A percentile compares a stretch with the other conserved stretches of the same genome.
phyloP scores from a whole-genome alignment of 2,113 vertebrate species.

The Sula dactylatra region DNA sequence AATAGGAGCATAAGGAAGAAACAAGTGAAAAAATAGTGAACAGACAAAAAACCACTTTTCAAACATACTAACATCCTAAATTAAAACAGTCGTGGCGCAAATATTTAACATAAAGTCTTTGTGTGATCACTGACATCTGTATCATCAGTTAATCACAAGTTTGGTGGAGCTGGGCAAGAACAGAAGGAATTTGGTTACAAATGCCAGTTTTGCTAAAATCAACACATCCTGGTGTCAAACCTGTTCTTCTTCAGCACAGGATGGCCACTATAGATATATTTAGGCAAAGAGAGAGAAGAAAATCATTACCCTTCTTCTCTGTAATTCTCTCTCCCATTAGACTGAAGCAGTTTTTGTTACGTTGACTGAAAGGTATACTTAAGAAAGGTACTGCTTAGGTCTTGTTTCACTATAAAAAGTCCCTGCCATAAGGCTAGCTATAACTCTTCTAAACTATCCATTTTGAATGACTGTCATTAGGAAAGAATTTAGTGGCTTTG shows the following conservation, averaged over 20 bases:
- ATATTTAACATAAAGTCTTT: background rate
- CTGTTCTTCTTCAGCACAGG: background rate
- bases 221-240: background rate
- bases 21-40: background rate
- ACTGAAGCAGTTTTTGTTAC: background rate
- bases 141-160: background rate
- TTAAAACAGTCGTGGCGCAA: background rate
- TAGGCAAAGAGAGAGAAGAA: background rate
- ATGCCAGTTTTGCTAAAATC: background rate
- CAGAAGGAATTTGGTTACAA: background rate
- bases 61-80: background rate
- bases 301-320: background rate
- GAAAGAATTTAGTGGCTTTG: constrained; percentile 75
- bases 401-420: constrained; percentile 58
- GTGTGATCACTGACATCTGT: background rate
- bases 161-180: background rate
- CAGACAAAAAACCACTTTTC: background rate
- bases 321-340: background rate
- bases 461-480: constrained; percentile 73
- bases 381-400: constrained; percentile 30
- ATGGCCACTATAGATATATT: background rate
- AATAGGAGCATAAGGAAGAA: background rate
- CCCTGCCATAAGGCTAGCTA: constrained; percentile 37
- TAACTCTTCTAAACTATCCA: constrained; percentile 60
- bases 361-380: background rate